Conservation (phyloP, 2,888 invertebrate species). For the Acanthosepion esculentum region DNA sequence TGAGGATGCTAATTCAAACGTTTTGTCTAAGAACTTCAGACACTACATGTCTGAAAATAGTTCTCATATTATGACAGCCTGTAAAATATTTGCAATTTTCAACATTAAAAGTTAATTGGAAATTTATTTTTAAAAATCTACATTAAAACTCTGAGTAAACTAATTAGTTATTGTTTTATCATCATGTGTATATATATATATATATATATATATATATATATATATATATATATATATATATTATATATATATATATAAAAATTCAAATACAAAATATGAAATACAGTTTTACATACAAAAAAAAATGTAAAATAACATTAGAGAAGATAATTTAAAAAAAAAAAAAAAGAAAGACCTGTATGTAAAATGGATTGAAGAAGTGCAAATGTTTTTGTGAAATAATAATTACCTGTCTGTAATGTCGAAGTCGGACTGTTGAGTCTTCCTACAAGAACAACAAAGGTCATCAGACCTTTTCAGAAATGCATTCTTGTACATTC, state of each 20-base stretch:
- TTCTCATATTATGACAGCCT: too few species aligned
- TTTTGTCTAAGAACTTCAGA: too few species aligned
- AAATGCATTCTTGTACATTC: slow-evolving; percentile 17
- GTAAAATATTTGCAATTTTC: background rate
- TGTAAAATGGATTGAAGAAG: background rate
- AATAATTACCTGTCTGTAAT: slow-evolving; percentile 23
- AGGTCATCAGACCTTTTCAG: background rate
- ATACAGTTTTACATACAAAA: background rate
- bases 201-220: background rate
- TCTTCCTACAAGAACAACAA: slow-evolving; percentile 33
- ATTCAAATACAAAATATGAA: background rate
- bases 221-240: background rate
- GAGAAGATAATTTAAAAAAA: background rate
- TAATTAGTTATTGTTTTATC: background rate
- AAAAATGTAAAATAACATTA: background rate
- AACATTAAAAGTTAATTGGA: background rate
- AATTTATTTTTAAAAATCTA: background rate
- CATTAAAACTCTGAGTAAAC: background rate
- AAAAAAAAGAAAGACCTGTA: background rate
- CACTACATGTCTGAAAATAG: too few species aligned
- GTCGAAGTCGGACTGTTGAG: background rate
- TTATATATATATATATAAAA: too few species aligned
- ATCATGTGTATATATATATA: background rate
- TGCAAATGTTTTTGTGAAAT: background rate
- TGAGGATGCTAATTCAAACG: too few species aligned